Base-by-base conservation (phyloP, 1,140 invertebrate species). In the Lysiphlebus fabarum region DNA sequence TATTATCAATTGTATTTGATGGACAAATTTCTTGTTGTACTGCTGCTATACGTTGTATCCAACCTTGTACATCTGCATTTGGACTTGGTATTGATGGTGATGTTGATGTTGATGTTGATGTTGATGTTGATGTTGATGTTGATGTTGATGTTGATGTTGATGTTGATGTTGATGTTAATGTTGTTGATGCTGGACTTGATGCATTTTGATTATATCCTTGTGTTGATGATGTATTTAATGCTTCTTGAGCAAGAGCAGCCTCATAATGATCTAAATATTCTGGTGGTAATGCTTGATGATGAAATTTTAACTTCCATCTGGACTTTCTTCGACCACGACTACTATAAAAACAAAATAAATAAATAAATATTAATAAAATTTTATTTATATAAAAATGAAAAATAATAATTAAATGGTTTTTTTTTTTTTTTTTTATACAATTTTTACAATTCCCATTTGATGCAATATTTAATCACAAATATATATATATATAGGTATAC, bases 241-340 rank as follows among this genome's bases (percentile, higher is more conserved):
- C 75, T 56, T 80, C 76, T 48, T 81, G 84, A 42, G 84, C 83
- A n/a, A 88, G 73, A 0, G 85, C 84, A 10, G 88, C 86, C 70
- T 90, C 88, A 76, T 90, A 91, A 67, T 90, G 89, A 66, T 89
- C 87, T 38, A 90, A 78, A 65, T 91, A 91, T 66, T 90, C 89
- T 2, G 88, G 86, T 0, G 90, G 89, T 43, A 91, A 70, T 0
- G 89, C 89, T 70, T 91, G 89, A 66, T 91, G 89, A 65, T 92
- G 90, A 67, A 91, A 91, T 66, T 90, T 90, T 7, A 91, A 76
- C 69, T 91, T 91, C 82, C 89, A 87, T 61, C 87, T 76, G 43
- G 85, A 84, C 72, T 86, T 87, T 68, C 85, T 82, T 14, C 85
- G 78, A 44, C 82, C 83, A 11, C 86, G 81, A 51, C 77, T 79